Evolutionary conservation across 2,888 invertebrate genomes (phyloP).

Genomic region (Pollenia griseotomentosa): DNA sequence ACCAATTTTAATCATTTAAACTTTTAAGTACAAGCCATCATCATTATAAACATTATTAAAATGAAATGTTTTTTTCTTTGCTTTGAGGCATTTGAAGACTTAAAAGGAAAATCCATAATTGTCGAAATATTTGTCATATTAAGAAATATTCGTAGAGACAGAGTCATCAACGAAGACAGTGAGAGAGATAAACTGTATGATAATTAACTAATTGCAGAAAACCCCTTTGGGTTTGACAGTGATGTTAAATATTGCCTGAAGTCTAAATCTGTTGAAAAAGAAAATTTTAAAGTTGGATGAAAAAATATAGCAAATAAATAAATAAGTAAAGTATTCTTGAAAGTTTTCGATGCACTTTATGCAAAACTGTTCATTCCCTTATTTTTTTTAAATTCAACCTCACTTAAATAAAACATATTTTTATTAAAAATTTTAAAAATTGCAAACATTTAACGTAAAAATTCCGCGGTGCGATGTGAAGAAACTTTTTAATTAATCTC

Average conservation of each 20-base stretch:
- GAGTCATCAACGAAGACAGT: neutral
- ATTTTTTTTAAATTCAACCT: no score
- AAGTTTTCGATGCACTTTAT: no score
- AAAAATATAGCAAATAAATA: no score
- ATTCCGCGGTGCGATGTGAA: no score
- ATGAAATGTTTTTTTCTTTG: constrained; percentile 31
- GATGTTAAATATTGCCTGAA: neutral
- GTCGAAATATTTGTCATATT: constrained; percentile 42
- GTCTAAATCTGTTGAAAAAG: neutral
- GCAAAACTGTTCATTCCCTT: no score
- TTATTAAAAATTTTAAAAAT: no score
- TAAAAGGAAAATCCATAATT: constrained; percentile 31
- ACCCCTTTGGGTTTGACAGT: constrained; percentile 22
- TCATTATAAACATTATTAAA: neutral
- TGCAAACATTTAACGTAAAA: no score
- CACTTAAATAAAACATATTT: no score
- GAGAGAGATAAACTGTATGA: constrained; percentile 33
- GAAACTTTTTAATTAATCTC: no score
- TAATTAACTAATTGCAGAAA: constrained; percentile 50
- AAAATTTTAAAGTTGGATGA: no score
- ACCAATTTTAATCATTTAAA: constrained; percentile 57
- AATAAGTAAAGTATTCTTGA: no score
- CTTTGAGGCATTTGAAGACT: constrained; percentile 23
- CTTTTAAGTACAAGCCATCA: constrained; percentile 36
- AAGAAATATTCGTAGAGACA: neutral